Evolutionary conservation across 2,113 vertebrate genomes (phyloP).

Genomic region (Anser cygnoides): DNA sequence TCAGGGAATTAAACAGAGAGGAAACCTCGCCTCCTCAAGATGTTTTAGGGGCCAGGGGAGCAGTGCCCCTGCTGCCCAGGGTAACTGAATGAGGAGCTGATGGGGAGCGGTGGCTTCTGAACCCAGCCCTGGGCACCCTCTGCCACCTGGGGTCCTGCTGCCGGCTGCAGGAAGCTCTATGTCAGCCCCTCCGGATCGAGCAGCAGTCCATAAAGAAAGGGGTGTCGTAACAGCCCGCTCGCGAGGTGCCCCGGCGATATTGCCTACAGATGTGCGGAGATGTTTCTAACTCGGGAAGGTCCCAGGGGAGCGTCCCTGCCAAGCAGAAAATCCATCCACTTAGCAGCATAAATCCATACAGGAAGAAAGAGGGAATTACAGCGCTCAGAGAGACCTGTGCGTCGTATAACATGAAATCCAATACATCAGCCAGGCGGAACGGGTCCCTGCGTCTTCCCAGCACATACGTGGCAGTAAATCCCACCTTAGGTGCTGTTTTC

Average conservation of each 20-base stretch:
- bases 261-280: slow-evolving; percentile 58
- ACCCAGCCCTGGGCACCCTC: neutral
- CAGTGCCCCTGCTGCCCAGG: neutral
- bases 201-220: slow-evolving; percentile 12
- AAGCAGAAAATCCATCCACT: slow-evolving; percentile 72
- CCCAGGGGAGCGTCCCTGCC: slow-evolving; percentile 42
- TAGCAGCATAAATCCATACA: slow-evolving; percentile 65
- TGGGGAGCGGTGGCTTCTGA: neutral
- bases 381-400: slow-evolving; percentile 26
- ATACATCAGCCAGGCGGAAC: neutral
- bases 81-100: neutral
- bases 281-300: slow-evolving; percentile 47
- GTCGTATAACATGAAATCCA: slow-evolving; percentile 59
- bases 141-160: neutral
- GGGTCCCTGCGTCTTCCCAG: slow-evolving; percentile 13
- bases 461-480: slow-evolving; percentile 45
- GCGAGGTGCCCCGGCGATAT: slow-evolving; percentile 28
- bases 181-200: neutral
- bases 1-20: neutral
- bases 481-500: slow-evolving; percentile 43
- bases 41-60: neutral
- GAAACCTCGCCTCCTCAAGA: neutral
- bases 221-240: neutral
- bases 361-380: slow-evolving; percentile 63
- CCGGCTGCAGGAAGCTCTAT: accelerated